Evolutionary conservation across 1,140 invertebrate species (phyloP).

Genomic region (Plectrocnemia conspersa): DNA sequence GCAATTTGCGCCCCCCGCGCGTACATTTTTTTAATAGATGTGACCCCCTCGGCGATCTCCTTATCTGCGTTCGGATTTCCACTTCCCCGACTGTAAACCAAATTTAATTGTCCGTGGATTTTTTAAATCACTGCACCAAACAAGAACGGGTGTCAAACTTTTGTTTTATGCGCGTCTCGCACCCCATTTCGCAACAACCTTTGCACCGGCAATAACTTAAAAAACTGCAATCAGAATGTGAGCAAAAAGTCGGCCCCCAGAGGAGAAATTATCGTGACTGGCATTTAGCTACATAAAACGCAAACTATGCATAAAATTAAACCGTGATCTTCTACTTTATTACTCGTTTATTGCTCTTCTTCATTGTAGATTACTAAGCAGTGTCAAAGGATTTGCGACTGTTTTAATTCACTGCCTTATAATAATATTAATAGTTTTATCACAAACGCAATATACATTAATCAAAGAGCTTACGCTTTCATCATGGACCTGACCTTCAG

Average conservation of each 20-base stretch:
- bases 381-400: no score
- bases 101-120: conserved; percentile 37
- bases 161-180: conserved; percentile 34
- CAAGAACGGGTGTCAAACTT: conserved; percentile 31
- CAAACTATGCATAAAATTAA: no score
- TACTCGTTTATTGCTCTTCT: no score
- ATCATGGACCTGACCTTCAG: no score
- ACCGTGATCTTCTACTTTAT: no score
- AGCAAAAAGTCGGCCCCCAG: neutral
- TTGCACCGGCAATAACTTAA: conserved; percentile 2
- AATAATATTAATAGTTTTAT: no score
- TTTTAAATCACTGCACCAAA: conserved; percentile 35
- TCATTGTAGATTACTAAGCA: no score
- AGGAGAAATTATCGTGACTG: conserved; percentile 3
- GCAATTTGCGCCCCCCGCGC: neutral
- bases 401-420: no score
- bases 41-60: conserved; percentile 14
- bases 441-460: no score
- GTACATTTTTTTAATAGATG: conserved; percentile 7
- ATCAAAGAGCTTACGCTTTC: no score
- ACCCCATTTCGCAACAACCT: conserved; percentile 1
- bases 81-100: conserved; percentile 35
- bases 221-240: neutral
- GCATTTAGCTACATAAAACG: neutral
- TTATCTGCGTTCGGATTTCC: conserved; percentile 31